Conservation (phyloP, 2,888 invertebrate genomes). For the Alloscopus bannaensis region DNA sequence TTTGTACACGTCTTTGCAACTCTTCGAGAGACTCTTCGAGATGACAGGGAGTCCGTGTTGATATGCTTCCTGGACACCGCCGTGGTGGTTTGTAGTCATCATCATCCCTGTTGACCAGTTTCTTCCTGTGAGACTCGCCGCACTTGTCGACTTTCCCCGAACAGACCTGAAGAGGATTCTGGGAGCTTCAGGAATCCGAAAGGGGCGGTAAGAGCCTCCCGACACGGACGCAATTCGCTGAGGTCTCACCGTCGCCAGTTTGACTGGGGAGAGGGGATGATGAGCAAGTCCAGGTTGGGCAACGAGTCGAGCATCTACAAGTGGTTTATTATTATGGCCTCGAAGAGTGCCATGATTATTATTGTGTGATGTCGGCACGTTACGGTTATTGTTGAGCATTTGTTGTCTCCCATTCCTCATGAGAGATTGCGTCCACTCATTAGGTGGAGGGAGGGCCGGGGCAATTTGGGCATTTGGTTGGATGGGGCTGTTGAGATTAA, state of each 20-base stretch:
- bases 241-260: conserved; percentile 72
- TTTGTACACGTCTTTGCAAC: conserved; percentile 50
- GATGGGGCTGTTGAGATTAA: neutral
- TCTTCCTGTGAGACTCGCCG: conserved; percentile 19
- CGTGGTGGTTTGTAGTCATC: neutral
- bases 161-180: conserved; percentile 72
- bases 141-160: conserved; percentile 66
- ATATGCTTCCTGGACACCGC: no score
- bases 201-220: conserved; percentile 71
- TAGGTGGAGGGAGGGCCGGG: conserved; percentile 53
- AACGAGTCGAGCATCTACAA: conserved; percentile 49
- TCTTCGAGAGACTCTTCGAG: conserved; percentile 41
- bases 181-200: conserved; percentile 71
- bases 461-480: conserved; percentile 25
- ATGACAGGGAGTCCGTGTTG: conserved; percentile 39
- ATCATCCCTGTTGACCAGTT: conserved; percentile 31
- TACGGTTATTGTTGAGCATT: conserved; percentile 45
- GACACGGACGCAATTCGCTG: conserved; percentile 71
- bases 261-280: conserved; percentile 47
- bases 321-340: conserved; percentile 50
- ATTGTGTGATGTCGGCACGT: no score
- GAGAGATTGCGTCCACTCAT: conserved; percentile 44
- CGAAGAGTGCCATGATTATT: conserved; percentile 19
- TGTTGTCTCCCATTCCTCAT: conserved; percentile 38
- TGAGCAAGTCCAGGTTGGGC: neutral